Base-by-base conservation (phyloP, 2,113 vertebrate genomes). In the Ammodramus savannarum region DNA sequence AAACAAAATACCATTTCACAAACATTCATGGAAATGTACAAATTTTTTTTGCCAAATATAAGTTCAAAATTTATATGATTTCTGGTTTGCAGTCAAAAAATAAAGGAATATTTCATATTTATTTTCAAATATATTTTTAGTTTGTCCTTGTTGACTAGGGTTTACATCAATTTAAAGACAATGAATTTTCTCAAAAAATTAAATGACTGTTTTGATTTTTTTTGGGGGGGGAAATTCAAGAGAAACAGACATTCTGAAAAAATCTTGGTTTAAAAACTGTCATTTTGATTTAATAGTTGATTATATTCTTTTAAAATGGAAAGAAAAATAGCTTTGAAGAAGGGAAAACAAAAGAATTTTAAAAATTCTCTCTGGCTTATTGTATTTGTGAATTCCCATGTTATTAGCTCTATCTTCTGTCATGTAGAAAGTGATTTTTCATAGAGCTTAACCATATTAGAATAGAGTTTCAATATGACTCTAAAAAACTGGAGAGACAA, bases 401-500 rank as follows among this genome's bases (percentile, higher is more conserved):
- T 63, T 71, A 18, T 25, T 91, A 57, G 32, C 52, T 58, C 31
- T 71, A 5, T 57, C 44, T 88, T 52, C 59, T 46, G 3, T 58
- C 67, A 63, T 15, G 26, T 84, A 80, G 27, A 91, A 93, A 79
- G 36, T 85, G 32, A 69, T 21, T 90, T 77, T 77, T 69, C 46
- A 66, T 59, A 21, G 29, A 52, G 12, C 48, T 80, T 39, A 66
- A 55, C 32, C 23, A 5, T 48, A 46, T 69, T 54, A 73, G 18
- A 58, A 54, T 10, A 66, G 14, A 61, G 46, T 44, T 82, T 77
- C 54, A 77, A 59, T 20, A 71, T 46, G 16, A 11, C 11, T 63
- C 27, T 36, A 10, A 54, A 85, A 82, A 80, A 46, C 5, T 36
- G 5, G 6, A 74, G 26, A 46, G 16, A 52, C 3, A 32, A 43